Evolutionary conservation across 2,888 invertebrate genomes (phyloP).

Genomic region (Nomada fabriciana): DNA sequence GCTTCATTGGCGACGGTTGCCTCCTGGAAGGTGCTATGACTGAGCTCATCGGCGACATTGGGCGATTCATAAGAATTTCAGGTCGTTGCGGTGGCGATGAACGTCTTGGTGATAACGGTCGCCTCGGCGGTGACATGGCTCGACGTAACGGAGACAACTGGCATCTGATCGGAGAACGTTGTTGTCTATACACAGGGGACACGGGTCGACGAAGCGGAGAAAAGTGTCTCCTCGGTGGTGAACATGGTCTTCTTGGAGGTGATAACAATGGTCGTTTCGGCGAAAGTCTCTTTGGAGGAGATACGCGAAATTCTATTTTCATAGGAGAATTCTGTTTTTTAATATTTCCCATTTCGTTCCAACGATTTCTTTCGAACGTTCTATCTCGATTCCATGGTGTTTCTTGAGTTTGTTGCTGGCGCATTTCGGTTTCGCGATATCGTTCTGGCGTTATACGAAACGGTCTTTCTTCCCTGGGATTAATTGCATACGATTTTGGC

Average conservation of each 20-base stretch:
- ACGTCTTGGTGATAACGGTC: slow-evolving; percentile 56
- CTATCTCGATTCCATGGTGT: slow-evolving; percentile 64
- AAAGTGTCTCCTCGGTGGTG: slow-evolving; percentile 67
- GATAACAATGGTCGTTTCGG: slow-evolving; percentile 70
- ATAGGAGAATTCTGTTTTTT: slow-evolving; percentile 62
- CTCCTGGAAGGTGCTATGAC: neutral
- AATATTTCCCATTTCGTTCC: slow-evolving; percentile 42
- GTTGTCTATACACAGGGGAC: slow-evolving; percentile 40
- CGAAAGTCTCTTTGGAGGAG: slow-evolving; percentile 61
- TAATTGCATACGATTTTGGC: slow-evolving; percentile 36
- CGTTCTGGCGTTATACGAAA: slow-evolving; percentile 35
- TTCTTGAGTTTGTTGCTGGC: slow-evolving; percentile 52
- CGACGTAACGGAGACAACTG: slow-evolving; percentile 48
- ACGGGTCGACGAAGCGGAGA: slow-evolving; percentile 40
- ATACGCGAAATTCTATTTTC: slow-evolving; percentile 41
- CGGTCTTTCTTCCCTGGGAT: neutral
- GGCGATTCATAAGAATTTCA: slow-evolving; percentile 37
- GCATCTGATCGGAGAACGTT: slow-evolving; percentile 53
- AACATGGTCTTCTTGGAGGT: slow-evolving; percentile 61
- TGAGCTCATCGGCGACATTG: slow-evolving; percentile 60
- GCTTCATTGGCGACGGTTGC: slow-evolving; percentile 50
- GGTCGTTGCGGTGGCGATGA: slow-evolving; percentile 52
- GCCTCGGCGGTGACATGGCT: slow-evolving; percentile 48
- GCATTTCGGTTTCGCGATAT: slow-evolving; percentile 52
- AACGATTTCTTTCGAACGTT: slow-evolving; percentile 50